A percentile compares a stretch with the other conserved stretches of the same genome.
phyloP scores from a whole-genome alignment of 1,140 invertebrate genomes.

The Mamestra configurata region DNA sequence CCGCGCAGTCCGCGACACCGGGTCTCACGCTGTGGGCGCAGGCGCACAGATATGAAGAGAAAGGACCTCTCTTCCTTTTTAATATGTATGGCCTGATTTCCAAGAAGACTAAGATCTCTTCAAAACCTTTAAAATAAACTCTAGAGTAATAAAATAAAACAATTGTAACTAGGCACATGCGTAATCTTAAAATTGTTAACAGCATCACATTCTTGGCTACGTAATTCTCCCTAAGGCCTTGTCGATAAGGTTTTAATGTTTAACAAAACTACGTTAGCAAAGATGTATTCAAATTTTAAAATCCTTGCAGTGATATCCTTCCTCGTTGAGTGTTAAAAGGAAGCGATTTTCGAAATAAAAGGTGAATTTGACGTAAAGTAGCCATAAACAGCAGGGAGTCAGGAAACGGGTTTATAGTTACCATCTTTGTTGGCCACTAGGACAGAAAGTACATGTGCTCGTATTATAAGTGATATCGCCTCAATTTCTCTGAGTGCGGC shows the following conservation, averaged over 20 bases:
- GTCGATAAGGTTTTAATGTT: not conserved
- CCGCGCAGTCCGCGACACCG: slow-evolving; percentile 52
- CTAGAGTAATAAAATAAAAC: not conserved
- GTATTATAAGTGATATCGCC: slow-evolving; percentile 75
- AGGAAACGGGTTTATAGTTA: slow-evolving; percentile 48
- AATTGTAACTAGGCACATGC: not conserved
- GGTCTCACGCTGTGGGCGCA: slow-evolving; percentile 52
- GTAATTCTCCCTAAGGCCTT: not conserved
- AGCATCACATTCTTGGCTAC: not conserved
- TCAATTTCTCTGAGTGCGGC: slow-evolving; percentile 77
- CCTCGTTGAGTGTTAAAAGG: not conserved
- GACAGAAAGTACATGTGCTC: slow-evolving; percentile 71
- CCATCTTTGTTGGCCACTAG: slow-evolving; percentile 76
- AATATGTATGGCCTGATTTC: slow-evolving; percentile 29
- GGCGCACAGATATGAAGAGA: slow-evolving; percentile 62
- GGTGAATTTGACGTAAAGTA: slow-evolving; percentile 11
- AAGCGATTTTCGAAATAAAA: not conserved
- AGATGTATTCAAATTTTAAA: not conserved
- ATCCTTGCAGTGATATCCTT: not conserved
- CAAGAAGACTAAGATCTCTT: not conserved
- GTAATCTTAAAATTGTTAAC: not conserved
- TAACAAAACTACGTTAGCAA: not conserved
- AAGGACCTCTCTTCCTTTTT: slow-evolving; percentile 76
- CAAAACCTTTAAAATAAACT: not conserved
- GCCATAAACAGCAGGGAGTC: slow-evolving; percentile 15